Percentiles rank a stretch among this genome's conserved stretches.
Conservation (phyloP, 2,888 invertebrate species). For the Xestoiulus laeticollis region DNA sequence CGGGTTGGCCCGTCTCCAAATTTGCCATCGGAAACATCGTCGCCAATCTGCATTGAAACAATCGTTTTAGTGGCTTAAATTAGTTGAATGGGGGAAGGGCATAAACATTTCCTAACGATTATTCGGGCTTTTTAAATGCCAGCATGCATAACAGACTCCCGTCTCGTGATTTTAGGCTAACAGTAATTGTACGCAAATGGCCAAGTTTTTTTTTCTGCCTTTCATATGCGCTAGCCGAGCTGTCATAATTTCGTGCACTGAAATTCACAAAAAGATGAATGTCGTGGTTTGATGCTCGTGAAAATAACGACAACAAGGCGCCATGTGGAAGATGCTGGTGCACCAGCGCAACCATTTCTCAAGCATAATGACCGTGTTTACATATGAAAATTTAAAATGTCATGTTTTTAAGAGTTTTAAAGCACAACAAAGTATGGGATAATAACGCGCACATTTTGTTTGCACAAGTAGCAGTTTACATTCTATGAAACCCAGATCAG, state of each 20-base stretch:
- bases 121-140: not conserved
- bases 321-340: not conserved
- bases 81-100: not conserved
- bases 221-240: not conserved
- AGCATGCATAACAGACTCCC: not conserved
- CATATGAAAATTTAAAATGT: not conserved
- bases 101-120: not conserved
- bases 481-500: not conserved
- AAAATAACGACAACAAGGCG: not conserved
- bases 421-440: too few species aligned
- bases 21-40: conserved; percentile 6
- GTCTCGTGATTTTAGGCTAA: not conserved
- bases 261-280: not conserved
- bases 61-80: not conserved
- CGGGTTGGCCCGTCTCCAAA: conserved; percentile 30
- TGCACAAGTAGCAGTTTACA: not conserved
- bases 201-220: not conserved
- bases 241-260: not conserved
- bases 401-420: not conserved
- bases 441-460: not conserved
- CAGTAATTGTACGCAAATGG: not conserved
- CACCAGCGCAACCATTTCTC: not conserved
- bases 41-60: conserved; percentile 6
- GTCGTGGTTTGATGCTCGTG: not conserved
- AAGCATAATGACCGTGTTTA: not conserved